Evolutionary conservation across 2,888 invertebrate species (phyloP), one percentile per base, ranked within the genome.

Genomic region (Lymantria dispar): DNA sequence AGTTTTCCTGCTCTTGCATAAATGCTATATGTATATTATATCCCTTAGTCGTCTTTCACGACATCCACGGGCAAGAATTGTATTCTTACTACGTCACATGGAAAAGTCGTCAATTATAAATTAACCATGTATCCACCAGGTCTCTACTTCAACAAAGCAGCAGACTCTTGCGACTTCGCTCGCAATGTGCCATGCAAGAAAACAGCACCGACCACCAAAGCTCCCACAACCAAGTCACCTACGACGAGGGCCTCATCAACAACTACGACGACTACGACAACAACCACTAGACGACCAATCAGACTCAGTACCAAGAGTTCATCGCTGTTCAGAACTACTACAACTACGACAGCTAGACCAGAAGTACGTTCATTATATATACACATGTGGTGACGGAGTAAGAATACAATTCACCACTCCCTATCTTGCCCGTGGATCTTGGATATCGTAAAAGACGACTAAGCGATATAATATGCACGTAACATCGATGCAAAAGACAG

Each of bases 91-190:
- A n/a, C n/a, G n/a, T n/a, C n/a, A n/a, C n/a, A n/a, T n/a, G n/a
- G n/a, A n/a, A n/a, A 22, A 22, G 22, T 22, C 22, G 5, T 5
- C 22, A 22, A 22, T 22, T 22, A 3, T 22, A 22, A 22, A 3
- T n/a, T n/a, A 3, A 22, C 5, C 22, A 22, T 22, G 2, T 22
- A 22, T 22, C 22, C 22, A 22, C 7, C 80, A 95, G 97, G 97
- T 29, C 88, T 98, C 9, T 96, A 95, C 77, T 98, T 98, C 87
- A 98, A 98, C 87, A 97, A 97, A 71, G 95, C 95, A 0, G 96
- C 97, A 0, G 97, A 98, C 79, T 97, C 98, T 0, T 98, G 98
- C 74, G 98, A 98, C 83, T 98, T 98, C 78, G 94, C 97, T 0
- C 94, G 97, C 66, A 98, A 98, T 78, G 98, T 98, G 0, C 91